Evolutionary conservation across 64 coral and sea anemone genomes (phyloP).

Genomic region (Pachyseris speciosa): DNA sequence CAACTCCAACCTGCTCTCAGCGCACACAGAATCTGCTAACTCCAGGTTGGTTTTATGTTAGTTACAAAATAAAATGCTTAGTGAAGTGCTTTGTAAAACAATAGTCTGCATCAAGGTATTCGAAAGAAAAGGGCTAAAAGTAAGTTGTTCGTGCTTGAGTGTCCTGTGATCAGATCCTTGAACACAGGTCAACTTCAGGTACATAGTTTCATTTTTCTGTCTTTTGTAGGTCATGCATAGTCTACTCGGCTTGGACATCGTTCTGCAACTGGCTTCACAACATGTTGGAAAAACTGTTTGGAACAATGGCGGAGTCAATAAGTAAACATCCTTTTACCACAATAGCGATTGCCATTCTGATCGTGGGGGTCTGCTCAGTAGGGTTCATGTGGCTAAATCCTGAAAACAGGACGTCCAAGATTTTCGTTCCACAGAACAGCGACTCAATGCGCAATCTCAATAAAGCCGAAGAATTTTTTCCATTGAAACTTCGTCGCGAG

Average conservation of each 20-base stretch:
- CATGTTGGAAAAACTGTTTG: constrained; percentile 61
- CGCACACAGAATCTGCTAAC: neutral
- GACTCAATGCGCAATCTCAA: constrained; percentile 68
- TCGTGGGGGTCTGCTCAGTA: constrained; percentile 59
- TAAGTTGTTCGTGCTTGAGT: no score
- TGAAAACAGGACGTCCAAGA: constrained; percentile 68
- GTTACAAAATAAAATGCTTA: no score
- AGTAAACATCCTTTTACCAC: constrained; percentile 52
- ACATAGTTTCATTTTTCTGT: no score
- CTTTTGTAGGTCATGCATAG: no score
- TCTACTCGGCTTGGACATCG: constrained; percentile 10
- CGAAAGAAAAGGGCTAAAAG: no score
- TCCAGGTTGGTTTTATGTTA: neutral
- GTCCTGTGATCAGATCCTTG: no score
- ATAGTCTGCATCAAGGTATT: no score
- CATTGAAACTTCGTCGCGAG: constrained; percentile 70
- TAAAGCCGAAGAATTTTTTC: constrained; percentile 69
- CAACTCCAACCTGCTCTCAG: neutral
- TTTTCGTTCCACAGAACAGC: constrained; percentile 82
- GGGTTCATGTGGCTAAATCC: constrained; percentile 73
- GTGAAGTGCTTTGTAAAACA: no score
- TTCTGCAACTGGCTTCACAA: constrained; percentile 66
- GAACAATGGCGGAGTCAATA: constrained; percentile 35
- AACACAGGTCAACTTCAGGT: no score
- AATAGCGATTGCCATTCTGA: constrained; percentile 32